phyloP scores from a whole-genome alignment of 2,888 invertebrate species.

The Falcaria lacertinaria region DNA sequence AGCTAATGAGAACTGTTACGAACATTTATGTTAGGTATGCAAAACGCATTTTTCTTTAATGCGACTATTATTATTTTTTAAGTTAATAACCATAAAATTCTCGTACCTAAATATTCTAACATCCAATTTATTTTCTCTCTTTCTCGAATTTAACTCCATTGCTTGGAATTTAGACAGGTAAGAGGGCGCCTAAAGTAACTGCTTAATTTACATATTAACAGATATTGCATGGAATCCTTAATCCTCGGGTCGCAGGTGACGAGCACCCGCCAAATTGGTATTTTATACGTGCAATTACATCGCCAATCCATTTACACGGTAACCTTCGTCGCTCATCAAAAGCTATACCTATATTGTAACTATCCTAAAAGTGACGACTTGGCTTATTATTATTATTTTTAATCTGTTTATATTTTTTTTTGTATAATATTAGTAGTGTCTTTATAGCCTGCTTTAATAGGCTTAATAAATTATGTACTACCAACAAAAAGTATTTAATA shows the following conservation, averaged over 20 bases:
- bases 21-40: no score
- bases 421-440: no score
- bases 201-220: slow-evolving; percentile 39
- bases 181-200: slow-evolving; percentile 13
- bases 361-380: slow-evolving; percentile 3
- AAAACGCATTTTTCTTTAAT: no score
- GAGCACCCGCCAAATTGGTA: slow-evolving; percentile 34
- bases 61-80: no score
- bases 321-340: slow-evolving; percentile 6
- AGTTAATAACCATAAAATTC: no score
- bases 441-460: not conserved
- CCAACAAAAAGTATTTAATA: not conserved
- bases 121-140: no score
- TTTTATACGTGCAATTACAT: slow-evolving; percentile 35
- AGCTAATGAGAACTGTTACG: no score
- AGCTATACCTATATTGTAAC: not conserved
- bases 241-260: slow-evolving; percentile 40
- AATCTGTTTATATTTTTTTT: no score
- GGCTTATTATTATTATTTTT: not conserved
- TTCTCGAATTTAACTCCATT: no score
- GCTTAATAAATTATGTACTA: not conserved
- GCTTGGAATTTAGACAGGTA: not conserved
- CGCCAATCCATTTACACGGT: slow-evolving; percentile 22
- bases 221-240: slow-evolving; percentile 27
- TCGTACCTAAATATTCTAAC: no score